Percentiles rank a stretch among this genome's conserved stretches.
Conservation (phyloP, 2,113 vertebrate species). For the Festucalex cinctus region DNA sequence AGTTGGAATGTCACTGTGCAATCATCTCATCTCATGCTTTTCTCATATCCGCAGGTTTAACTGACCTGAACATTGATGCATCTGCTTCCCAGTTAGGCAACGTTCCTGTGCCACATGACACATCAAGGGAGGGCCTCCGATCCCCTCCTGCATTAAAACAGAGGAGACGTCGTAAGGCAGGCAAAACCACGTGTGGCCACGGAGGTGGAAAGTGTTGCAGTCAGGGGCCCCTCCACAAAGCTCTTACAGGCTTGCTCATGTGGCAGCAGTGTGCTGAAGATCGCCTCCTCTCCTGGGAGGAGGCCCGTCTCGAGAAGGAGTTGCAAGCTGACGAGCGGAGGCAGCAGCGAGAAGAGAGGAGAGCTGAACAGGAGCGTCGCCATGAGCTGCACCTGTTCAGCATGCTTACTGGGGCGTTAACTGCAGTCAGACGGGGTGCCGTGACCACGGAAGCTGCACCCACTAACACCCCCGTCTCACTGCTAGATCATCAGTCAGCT, state of each 20-base stretch:
- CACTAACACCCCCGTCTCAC: conserved; percentile 10
- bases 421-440: conserved; percentile 35
- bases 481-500: conserved; percentile 22
- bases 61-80: conserved; percentile 71
- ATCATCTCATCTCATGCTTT: background rate
- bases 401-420: conserved; percentile 70
- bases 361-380: conserved; percentile 72
- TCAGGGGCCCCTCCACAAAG: conserved; percentile 62
- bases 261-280: conserved; percentile 79
- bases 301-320: conserved; percentile 72
- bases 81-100: conserved; percentile 47
- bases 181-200: conserved; percentile 46
- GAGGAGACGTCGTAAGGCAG: conserved; percentile 61
- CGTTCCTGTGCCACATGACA: conserved; percentile 27
- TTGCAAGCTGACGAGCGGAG: conserved; percentile 76
- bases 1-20: background rate
- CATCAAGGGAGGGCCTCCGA: conserved; percentile 21
- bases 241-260: conserved; percentile 72
- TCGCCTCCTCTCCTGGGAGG: conserved; percentile 76
- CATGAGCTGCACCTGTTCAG: conserved; percentile 80
- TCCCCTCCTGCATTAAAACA: conserved; percentile 30
- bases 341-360: conserved; percentile 77
- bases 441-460: background rate
- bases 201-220: conserved; percentile 31
- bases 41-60: conserved; percentile 55